Base-by-base conservation (phyloP, 1,140 invertebrate species). In the Heliothis virescens region DNA sequence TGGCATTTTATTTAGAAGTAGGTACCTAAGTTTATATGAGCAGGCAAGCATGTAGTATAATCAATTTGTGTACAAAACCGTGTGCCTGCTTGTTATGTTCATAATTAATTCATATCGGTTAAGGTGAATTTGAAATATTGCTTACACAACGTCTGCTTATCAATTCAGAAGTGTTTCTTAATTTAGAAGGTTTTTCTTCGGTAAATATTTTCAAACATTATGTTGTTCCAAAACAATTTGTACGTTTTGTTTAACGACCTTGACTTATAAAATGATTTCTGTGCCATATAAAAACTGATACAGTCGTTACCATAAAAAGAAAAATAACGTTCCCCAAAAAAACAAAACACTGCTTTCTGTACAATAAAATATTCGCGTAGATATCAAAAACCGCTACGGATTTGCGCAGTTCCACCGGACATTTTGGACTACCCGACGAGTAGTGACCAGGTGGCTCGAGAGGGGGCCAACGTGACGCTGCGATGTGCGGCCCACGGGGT, bases 351-450 rank as follows among this genome's bases (percentile, higher is more conserved):
- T 71, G 26, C 18, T n/a, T 71, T 52, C 48, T 52, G 52, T 52
- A 47, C 26, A 15, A 52, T 53, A 71, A 52, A 71, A 71, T n/a
- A 71, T 71, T 71, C 67, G 67, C 48, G 26, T 71, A 71, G 67
- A 71, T 71, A 53, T 71, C 11, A 71, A 78, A 67, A 67, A 78
- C 41, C 50, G 62, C 26, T 78, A 57, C 62, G 47, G 79, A 29
- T 74, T 76, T 80, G 48, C n/a, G 72, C 95, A 98, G 98, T 99
- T 74, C 98, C 98, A 13, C 98, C 98, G 16, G 97, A 98, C 92
- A 98, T 98, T 84, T 94, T 98, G 87, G 97, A 98, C 95, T 96
- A 97, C 87, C 96, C 97, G 34, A 98, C 98, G 65, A 98, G 98
- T 89, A 97, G 97, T 15, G 98, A 99, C 92, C 97, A 98, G 95